Evolutionary conservation across 2,113 vertebrate genomes (phyloP), one percentile per base, ranked within the genome.

Genomic region (Pseudorhombus dupliciocellatus): DNA sequence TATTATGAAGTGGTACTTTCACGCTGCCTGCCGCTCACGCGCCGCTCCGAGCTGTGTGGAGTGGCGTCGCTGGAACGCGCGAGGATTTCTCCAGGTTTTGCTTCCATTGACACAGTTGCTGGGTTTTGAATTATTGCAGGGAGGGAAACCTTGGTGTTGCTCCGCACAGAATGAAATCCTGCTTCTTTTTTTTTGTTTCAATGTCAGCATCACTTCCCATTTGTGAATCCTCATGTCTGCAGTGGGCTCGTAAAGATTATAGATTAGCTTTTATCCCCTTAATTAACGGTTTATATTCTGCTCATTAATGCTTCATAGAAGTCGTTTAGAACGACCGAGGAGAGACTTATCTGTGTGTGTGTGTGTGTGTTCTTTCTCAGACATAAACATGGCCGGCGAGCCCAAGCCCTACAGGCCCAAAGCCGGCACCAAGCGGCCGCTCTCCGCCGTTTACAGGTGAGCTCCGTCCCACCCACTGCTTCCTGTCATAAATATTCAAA

Each of bases 371-470:
- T 18, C 81, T 34, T 77, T 61, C 72, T 21, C 93, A 99, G 97
- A 99, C 90, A 98, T 99, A 90, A 99, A 99, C 89, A 99, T 99
- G 98, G 98, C 98, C 12, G 98, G 98, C 24, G 98, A 98, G 80
- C 97, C 98, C 40, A 99, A 98, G 91, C 98, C 97, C 1, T 99
- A 99, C 92, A 95, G 98, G 92, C 96, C 96, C 34, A 99, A 99
- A 92, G 92, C 95, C 2, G 97, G 95, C 82, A 95, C 93, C 83
- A 99, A 99, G 76, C 82, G 97, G 46, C 98, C 97, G 15, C 94
- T 98, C 48, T 97, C 97, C 73, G 95, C 97, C 18, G 96, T 99
- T 66, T 99, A 99, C 85, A 96, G 91, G 93, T 94, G 71, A 86
- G 78, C 70, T 4, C 24, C 30, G 0, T 21, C 10, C 46, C 52